A percentile compares a stretch with the other conserved stretches of the same genome.
Evolutionary conservation across 2,888 invertebrate genomes (phyloP).

Genomic region (Zaprionus bogoriensis): DNA sequence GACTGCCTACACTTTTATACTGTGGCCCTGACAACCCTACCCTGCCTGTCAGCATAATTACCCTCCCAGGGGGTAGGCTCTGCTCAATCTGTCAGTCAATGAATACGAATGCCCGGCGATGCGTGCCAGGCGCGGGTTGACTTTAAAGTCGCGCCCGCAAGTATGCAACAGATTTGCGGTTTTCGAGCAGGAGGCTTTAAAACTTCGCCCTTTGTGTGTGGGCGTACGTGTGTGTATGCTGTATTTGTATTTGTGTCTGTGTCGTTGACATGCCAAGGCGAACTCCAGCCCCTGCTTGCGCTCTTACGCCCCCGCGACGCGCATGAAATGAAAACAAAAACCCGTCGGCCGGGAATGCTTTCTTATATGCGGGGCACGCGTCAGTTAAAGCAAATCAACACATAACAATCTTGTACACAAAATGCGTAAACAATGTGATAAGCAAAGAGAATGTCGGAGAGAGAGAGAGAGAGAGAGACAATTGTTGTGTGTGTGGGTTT

Average conservation of each 20-base stretch:
- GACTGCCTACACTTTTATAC: neutral
- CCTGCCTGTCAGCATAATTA: neutral
- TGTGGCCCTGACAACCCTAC: neutral
- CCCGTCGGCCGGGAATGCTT: slow-evolving; percentile 41
- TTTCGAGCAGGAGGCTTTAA: slow-evolving; percentile 37
- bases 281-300: too few relatives aligned
- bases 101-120: slow-evolving; percentile 36
- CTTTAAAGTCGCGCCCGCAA: slow-evolving; percentile 66
- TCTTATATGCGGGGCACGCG: slow-evolving; percentile 76
- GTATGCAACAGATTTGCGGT: slow-evolving; percentile 74
- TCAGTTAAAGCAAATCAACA: slow-evolving; percentile 75
- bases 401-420: slow-evolving; percentile 79
- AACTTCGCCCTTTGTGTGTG: slow-evolving; percentile 31
- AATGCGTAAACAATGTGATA: slow-evolving; percentile 79
- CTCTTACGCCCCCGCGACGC: slow-evolving; percentile 32
- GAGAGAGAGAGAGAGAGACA: neutral
- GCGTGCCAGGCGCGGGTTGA: slow-evolving; percentile 50
- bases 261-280: slow-evolving; percentile 57
- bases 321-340: slow-evolving; percentile 7
- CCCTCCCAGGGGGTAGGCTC: too few relatives aligned
- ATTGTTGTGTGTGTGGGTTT: neutral
- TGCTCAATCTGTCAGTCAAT: slow-evolving; percentile 50
- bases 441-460: slow-evolving; percentile 40
- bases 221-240: slow-evolving; percentile 6
- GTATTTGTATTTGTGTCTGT: slow-evolving; percentile 24